These are phyloP conservation scores for Chesias legatella DNA, from an alignment of 2,888 invertebrate species.

Conservation along the genomic window DNA sequence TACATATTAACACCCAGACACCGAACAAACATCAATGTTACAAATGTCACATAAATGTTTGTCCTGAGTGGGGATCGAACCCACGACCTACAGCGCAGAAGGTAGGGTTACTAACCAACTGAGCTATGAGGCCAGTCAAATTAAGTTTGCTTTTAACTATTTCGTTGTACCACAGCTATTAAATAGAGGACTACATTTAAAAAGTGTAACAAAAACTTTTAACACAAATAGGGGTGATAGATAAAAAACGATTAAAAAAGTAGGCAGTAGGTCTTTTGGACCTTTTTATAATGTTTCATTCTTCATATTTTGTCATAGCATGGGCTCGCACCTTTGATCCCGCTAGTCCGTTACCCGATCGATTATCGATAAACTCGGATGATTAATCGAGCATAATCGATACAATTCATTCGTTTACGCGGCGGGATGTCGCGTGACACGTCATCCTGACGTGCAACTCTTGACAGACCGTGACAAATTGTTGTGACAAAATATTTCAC, in stretches of 20 bases:
- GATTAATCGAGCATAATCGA: slow-evolving; percentile 72
- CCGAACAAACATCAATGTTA: no score
- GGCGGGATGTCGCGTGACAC: slow-evolving; percentile 49
- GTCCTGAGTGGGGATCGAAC: no score
- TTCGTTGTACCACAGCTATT: no score
- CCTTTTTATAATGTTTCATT: slow-evolving; percentile 43
- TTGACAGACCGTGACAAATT: slow-evolving; percentile 76
- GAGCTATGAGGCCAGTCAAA: no score
- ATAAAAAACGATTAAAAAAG: slow-evolving; percentile 42
- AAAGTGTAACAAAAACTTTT: slow-evolving; percentile 54
- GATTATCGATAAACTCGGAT: slow-evolving; percentile 61
- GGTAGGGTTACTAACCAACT: no score
- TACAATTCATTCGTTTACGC: slow-evolving; percentile 62
- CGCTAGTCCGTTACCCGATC: slow-evolving; percentile 69
- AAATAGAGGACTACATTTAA: slow-evolving; percentile 5
- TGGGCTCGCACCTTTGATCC: slow-evolving; percentile 60
- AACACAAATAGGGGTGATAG: slow-evolving; percentile 56
- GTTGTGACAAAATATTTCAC: slow-evolving; percentile 81
- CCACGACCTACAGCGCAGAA: no score
- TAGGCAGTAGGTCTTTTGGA: slow-evolving; percentile 32
- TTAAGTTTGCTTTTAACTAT: no score
- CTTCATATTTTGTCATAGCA: slow-evolving; percentile 59
- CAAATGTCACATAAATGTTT: no score
- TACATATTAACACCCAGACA: no score
- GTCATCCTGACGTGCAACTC: slow-evolving; percentile 67